Conservation (phyloP, 2,888 invertebrate genomes). For the Phragmatobia fuliginosa region DNA sequence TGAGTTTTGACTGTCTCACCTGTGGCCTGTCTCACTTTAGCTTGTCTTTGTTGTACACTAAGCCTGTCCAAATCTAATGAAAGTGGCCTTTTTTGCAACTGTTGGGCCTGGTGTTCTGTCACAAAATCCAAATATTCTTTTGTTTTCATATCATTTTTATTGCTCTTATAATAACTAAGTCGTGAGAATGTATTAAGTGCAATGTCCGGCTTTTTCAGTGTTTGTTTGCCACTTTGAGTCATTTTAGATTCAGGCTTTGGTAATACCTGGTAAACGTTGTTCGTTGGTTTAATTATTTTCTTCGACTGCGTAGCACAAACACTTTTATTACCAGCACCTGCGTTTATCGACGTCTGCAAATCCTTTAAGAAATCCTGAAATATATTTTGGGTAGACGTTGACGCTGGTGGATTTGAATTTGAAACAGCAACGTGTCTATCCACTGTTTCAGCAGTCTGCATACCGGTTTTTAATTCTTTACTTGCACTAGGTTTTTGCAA, state of each 20-base stretch:
- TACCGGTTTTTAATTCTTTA: conserved; percentile 4
- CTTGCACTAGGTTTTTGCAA: conserved; percentile 9
- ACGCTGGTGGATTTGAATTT: conserved; percentile 14
- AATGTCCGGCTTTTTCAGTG: conserved; percentile 66
- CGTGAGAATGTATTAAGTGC: conserved; percentile 78
- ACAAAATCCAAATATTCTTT: conserved; percentile 50
- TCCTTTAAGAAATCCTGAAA: conserved; percentile 69
- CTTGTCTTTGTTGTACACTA: conserved; percentile 35
- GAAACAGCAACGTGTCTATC: conserved; percentile 8
- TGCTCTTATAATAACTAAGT: conserved; percentile 78
- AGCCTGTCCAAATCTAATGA: conserved; percentile 33
- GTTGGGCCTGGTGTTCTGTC: conserved; percentile 39
- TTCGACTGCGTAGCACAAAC: conserved; percentile 27
- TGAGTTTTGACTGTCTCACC: conserved; percentile 16
- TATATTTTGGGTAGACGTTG: conserved; percentile 38
- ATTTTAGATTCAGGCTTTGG: conserved; percentile 51
- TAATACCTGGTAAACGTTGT: conserved; percentile 48
- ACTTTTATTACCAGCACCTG: conserved; percentile 53
- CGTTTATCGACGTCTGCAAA: conserved; percentile 64
- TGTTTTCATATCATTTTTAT: conserved; percentile 64
- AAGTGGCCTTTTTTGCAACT: conserved; percentile 20
- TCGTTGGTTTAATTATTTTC: conserved; percentile 52
- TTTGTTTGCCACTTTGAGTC: conserved; percentile 66
- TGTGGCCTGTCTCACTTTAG: conserved; percentile 21
- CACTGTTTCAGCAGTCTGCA: background rate